Conservation (phyloP, 2,888 invertebrate species). For the Ectemnius cavifrons region DNA sequence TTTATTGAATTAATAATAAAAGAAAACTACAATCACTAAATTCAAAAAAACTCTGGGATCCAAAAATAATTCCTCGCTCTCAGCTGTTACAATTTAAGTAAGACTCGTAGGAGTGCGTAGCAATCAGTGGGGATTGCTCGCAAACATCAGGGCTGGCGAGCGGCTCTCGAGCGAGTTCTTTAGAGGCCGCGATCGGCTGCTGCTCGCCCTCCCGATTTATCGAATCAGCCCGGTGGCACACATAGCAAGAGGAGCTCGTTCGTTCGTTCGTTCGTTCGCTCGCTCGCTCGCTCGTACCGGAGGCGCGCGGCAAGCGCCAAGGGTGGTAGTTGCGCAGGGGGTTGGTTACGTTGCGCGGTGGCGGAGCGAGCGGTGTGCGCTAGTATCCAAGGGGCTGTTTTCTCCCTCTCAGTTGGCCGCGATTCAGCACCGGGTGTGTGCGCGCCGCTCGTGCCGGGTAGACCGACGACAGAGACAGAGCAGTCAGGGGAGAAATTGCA, state of each 20-base stretch:
- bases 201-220: not conserved
- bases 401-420: conserved; percentile 74
- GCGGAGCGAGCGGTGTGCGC: conserved; percentile 61
- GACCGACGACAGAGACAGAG: conserved; percentile 16
- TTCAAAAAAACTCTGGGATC: too few species aligned
- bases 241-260: not conserved
- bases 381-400: conserved; percentile 64
- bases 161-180: not conserved
- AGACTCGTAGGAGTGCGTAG: too few species aligned
- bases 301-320: conserved; percentile 35
- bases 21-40: too few species aligned
- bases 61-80: too few species aligned
- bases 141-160: too few species aligned
- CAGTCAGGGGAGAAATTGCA: too few species aligned
- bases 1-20: too few species aligned
- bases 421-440: conserved; percentile 73
- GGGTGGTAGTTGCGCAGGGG: conserved; percentile 73
- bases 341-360: conserved; percentile 71
- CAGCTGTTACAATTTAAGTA: too few species aligned
- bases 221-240: conserved; percentile 5
- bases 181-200: not conserved
- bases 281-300: conserved; percentile 3
- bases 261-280: too few species aligned
- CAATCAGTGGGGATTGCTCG: too few species aligned
- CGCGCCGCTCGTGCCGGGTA: conserved; percentile 57